These are phyloP conservation scores for Ectropis grisescens DNA, from an alignment of 1,140 invertebrate genomes.

Conservation along the genomic window DNA sequence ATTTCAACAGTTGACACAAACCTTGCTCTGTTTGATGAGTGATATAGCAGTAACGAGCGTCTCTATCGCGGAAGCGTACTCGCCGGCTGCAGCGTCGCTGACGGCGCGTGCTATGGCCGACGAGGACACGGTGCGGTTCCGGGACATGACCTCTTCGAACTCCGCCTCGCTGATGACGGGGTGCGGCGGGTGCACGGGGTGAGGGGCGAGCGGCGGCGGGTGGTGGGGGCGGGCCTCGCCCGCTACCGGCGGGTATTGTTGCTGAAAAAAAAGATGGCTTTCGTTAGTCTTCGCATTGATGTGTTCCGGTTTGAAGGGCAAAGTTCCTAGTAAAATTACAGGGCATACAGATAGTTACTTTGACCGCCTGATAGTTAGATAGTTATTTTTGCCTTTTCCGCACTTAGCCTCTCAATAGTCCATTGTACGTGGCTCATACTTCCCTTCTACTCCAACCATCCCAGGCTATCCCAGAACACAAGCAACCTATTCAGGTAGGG, in stretches of 20 bases:
- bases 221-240: conserved; percentile 22
- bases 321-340: too few relatives aligned
- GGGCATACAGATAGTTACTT: too few relatives aligned
- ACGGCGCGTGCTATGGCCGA: conserved; percentile 97
- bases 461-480: too few relatives aligned
- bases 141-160: conserved; percentile 98
- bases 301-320: too few relatives aligned
- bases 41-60: conserved; percentile 98
- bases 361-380: too few relatives aligned
- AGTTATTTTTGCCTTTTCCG: too few relatives aligned
- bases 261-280: background rate
- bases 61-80: conserved; percentile 98
- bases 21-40: conserved; percentile 97
- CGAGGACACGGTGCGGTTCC: conserved; percentile 97
- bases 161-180: conserved; percentile 90
- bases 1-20: too few relatives aligned
- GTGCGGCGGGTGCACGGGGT: conserved; percentile 24
- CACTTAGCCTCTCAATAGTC: too few relatives aligned
- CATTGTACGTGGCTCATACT: too few relatives aligned
- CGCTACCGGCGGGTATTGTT: conserved; percentile 36
- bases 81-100: conserved; percentile 95
- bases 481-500: too few relatives aligned
- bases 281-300: too few relatives aligned
- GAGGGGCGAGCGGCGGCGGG: conserved; percentile 16
- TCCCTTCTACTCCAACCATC: too few relatives aligned